Evolutionary conservation across 2,113 vertebrate species (phyloP), one percentile per base, ranked within the genome.

Genomic region (Acinonyx jubatus): DNA sequence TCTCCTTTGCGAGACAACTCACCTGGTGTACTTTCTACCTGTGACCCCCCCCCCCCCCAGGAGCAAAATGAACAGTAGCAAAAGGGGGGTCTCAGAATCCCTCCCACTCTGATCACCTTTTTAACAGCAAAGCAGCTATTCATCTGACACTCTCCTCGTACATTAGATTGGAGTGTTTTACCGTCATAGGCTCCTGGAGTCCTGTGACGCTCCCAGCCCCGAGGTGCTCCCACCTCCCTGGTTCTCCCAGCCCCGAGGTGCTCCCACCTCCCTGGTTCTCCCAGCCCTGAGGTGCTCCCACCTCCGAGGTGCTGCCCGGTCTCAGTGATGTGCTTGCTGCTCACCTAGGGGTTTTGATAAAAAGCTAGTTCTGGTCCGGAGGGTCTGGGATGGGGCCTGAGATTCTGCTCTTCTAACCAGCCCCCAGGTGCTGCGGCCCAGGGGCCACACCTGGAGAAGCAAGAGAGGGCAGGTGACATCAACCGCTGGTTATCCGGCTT

Each of bases 201-300:
- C 27, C 52, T 36, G 36, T 5, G 69, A 21, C 0, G 1, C 21
- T 23, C 21, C 8, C 18, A 1, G 7, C 65, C 13, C 31, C 2
- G 14, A 33, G 65, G 65, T 7, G 31, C 69, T 71, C 69, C n/a
- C 69, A 15, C 38, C 69, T 19, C 65, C 4, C 1, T 16, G 31
- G 6, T 68, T 4, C 52, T 55, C 52, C 52, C n/a, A 0, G 0
- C 66, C 14, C 31, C 0, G 31, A 33, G 66, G 66, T 16, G 31
- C 69, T 38, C n/a, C n/a, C 69, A 16, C 38, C 69, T 11, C 66
- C 27, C 0, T 16, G 66, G 14, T 68, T 5, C 13, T 68, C 55
- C 55, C 69, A 1, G 6, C 31, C 31, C 31, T 3, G 7, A n/a
- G 18, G 33, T 9, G 18, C 71, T 73, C 71, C 36, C 71, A 10